Percentiles rank a stretch among this genome's conserved stretches.
These are phyloP conservation scores for Megalopta genalis DNA, from an alignment of 1,140 invertebrate species.

Conservation along the genomic window DNA sequence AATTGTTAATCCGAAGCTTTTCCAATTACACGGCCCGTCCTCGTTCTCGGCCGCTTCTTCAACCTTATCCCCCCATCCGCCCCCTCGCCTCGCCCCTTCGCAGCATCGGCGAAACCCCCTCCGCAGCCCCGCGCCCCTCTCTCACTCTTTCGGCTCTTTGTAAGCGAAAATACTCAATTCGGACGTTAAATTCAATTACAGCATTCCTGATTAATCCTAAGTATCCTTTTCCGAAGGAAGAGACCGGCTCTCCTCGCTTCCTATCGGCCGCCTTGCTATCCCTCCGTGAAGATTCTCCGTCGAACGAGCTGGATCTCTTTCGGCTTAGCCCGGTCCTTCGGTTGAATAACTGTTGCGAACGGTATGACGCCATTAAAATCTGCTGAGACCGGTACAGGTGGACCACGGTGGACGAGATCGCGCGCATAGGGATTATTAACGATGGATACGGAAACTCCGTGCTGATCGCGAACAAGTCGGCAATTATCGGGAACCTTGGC, in stretches of 20 bases:
- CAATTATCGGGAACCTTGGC: neutral
- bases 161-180: conserved; percentile 80
- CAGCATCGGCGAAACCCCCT: neutral
- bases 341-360: conserved; percentile 63
- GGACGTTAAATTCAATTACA: conserved; percentile 79
- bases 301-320: conserved; percentile 62
- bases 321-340: conserved; percentile 51
- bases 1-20: conserved; percentile 79
- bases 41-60: conserved; percentile 35
- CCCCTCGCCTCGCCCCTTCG: conserved; percentile 23
- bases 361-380: conserved; percentile 62
- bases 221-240: conserved; percentile 72
- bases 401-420: neutral
- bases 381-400: conserved; percentile 42
- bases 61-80: conserved; percentile 28
- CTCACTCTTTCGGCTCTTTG: conserved; percentile 72
- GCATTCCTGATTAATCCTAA: conserved; percentile 77
- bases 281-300: conserved; percentile 37
- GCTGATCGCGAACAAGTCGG: neutral
- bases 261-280: neutral
- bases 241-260: conserved; percentile 19
- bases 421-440: conserved; percentile 29
- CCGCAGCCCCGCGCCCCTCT: neutral
- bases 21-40: conserved; percentile 72
- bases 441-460: neutral